phyloP scores from a whole-genome alignment of 2,888 invertebrate species.

The Prenolepis imparis region DNA sequence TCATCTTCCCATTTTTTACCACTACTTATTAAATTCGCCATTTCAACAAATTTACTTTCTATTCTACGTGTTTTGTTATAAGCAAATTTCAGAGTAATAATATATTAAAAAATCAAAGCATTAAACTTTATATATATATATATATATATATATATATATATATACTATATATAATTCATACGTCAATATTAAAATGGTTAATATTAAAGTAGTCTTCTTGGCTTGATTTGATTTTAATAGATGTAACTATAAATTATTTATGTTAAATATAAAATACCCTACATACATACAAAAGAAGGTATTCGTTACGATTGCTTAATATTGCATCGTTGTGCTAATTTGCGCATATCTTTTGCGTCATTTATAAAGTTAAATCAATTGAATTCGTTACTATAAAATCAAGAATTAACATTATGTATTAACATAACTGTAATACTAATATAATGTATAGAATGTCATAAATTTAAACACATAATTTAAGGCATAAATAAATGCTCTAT shows the following conservation, averaged over 20 bases:
- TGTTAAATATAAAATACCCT: background rate
- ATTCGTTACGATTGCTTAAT: background rate
- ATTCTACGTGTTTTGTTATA: background rate
- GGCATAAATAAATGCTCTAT: background rate
- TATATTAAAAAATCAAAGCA: too few relatives aligned
- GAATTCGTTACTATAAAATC: background rate
- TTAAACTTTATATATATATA: too few relatives aligned
- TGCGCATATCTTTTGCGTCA: background rate
- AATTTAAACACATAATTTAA: background rate
- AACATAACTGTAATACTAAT: background rate
- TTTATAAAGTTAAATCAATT: background rate
- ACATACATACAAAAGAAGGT: background rate
- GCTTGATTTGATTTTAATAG: background rate
- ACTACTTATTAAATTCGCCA: background rate
- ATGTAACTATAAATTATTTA: background rate
- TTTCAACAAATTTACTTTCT: background rate
- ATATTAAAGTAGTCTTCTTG: background rate
- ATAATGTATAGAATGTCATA: background rate
- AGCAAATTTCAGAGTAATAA: background rate
- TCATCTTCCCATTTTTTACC: background rate
- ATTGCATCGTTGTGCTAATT: constrained; percentile 6
- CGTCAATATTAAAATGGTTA: background rate
- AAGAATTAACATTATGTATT: background rate
- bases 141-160: too few relatives aligned
- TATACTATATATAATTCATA: too few relatives aligned